A percentile compares a stretch with the other conserved stretches of the same genome.
These are phyloP conservation scores for Chionoecetes opilio DNA, from an alignment of 1,140 invertebrate genomes.

Conservation along the genomic window DNA sequence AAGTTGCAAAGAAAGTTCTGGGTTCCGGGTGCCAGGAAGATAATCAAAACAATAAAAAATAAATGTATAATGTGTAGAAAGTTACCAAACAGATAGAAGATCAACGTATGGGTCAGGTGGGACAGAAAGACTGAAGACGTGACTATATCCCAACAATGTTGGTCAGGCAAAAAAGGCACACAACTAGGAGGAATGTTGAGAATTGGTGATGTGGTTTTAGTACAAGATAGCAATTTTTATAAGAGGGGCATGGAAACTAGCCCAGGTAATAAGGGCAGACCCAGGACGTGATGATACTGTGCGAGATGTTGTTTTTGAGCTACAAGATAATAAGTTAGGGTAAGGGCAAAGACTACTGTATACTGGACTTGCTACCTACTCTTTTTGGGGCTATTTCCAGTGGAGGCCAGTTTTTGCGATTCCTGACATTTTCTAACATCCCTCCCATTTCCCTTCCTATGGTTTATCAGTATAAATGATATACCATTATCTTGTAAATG, in stretches of 20 bases:
- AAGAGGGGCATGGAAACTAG: background rate
- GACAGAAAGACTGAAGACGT: background rate
- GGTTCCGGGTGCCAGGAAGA: background rate
- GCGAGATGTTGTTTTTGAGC: no score
- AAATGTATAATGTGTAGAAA: background rate
- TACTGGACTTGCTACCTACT: no score
- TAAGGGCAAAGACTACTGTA: no score
- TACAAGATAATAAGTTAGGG: no score
- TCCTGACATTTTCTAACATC: no score
- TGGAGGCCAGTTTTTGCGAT: no score
- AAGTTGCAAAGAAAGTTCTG: constrained; percentile 3
- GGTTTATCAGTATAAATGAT: no score
- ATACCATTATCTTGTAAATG: no score
- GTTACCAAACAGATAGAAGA: background rate
- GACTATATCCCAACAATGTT: constrained; percentile 43
- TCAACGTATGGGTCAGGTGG: constrained; percentile 4
- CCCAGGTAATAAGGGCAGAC: constrained; percentile 1
- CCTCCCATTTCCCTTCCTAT: no score
- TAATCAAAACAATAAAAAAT: constrained; percentile 25
- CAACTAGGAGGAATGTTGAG: constrained; percentile 4
- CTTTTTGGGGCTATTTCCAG: no score
- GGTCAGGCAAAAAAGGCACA: constrained; percentile 53
- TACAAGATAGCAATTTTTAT: constrained; percentile 46
- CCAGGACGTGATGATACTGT: constrained; percentile 17
- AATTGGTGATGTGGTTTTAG: constrained; percentile 39